Evolutionary conservation across 2,888 invertebrate species (phyloP).

Genomic region (Girardia tigrina): DNA sequence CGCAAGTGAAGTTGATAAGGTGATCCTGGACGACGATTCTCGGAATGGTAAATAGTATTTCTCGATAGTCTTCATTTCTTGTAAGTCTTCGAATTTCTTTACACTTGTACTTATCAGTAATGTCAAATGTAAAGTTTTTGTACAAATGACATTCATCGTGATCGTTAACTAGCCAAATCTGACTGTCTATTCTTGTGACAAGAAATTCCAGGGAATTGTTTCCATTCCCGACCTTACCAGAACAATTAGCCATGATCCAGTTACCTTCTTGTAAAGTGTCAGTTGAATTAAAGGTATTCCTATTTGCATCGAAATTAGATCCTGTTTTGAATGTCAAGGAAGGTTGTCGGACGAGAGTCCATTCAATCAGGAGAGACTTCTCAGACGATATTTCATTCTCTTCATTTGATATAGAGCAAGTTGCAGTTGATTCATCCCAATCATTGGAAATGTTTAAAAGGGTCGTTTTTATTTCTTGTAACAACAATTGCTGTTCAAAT

Average conservation of each 20-base stretch:
- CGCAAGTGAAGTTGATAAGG: background rate
- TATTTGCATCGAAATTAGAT: background rate
- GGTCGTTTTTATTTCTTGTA: background rate
- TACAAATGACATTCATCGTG: background rate
- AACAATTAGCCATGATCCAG: background rate
- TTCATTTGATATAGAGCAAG: background rate
- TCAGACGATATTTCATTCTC: background rate
- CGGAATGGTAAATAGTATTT: background rate
- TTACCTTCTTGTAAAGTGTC: background rate
- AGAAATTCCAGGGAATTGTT: background rate
- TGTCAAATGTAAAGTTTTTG: background rate
- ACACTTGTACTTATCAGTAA: background rate
- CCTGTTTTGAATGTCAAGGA: background rate
- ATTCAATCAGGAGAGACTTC: background rate
- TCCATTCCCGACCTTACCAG: background rate
- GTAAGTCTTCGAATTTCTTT: background rate
- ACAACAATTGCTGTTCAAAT: background rate
- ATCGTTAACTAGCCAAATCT: background rate
- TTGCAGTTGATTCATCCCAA: background rate
- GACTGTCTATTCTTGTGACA: background rate
- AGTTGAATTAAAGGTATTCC: background rate
- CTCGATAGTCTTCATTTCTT: background rate
- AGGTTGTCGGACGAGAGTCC: background rate
- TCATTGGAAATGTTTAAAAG: background rate
- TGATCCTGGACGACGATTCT: background rate